phyloP scores from a whole-genome alignment of 2,888 invertebrate species.

The Dorcus hopei region DNA sequence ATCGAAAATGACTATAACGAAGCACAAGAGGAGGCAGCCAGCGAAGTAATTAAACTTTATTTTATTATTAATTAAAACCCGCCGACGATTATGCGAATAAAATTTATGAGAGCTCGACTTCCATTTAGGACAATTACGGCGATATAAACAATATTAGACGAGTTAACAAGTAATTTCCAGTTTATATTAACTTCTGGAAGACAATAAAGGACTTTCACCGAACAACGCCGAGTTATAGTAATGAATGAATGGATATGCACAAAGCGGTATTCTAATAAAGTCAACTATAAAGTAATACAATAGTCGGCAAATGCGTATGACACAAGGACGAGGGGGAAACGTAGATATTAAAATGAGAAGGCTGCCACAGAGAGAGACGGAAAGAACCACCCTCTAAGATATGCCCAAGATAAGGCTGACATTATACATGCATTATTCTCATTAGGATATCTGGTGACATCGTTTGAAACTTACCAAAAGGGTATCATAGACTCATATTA shows the following conservation, averaged over 20 bases:
- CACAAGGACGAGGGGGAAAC: constrained; percentile 14
- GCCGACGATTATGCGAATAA: neutral
- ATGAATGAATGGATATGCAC: constrained; percentile 10
- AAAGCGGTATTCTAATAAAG: constrained; percentile 21
- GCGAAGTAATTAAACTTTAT: neutral
- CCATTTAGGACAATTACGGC: constrained; percentile 3
- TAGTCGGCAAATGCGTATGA: constrained; percentile 25
- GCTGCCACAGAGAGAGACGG: constrained; percentile 7
- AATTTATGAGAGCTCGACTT: neutral
- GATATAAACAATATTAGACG: constrained; percentile 15
- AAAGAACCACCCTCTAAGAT: constrained; percentile 18
- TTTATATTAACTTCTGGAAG: constrained; percentile 9
- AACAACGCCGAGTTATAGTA: constrained; percentile 1
- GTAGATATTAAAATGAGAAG: constrained; percentile 17
- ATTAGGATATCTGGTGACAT: constrained; percentile 30
- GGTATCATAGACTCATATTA: constrained; percentile 6
- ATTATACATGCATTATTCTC: constrained; percentile 29
- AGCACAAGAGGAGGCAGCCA: too few species aligned
- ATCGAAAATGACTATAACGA: too few species aligned
- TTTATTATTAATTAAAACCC: neutral
- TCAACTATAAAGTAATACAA: constrained; percentile 24
- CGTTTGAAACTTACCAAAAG: constrained; percentile 21
- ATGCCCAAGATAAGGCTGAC: constrained; percentile 23
- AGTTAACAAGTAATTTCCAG: constrained; percentile 20
- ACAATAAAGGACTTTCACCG: constrained; percentile 3